Base-by-base conservation (phyloP, 1,140 invertebrate species). In the Atopsyche davidsoni region DNA sequence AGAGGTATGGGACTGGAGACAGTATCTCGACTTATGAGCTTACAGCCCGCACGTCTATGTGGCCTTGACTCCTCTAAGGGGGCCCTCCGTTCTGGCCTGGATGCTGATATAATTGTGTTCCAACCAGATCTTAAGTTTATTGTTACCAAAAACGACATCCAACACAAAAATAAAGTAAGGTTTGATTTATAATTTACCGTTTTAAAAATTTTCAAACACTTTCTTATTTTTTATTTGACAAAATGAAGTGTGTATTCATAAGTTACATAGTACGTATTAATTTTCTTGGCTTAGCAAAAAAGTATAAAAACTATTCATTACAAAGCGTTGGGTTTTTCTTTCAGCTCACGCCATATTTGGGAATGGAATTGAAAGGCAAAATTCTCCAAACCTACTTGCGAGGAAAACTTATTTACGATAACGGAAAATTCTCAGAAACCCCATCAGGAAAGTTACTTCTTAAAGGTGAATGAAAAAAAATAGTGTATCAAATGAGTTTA, bases 101-200 rank as follows among this genome's bases (percentile, higher is more conserved):
- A 86, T 60, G 84, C 83, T 0, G 84, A 87, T 64, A 77, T 87
- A 45, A 79, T 86, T 24, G 75, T 86, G 21, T 87, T 83, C 74
- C 69, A 82, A 63, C 82, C 83, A 1, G 73, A 83, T 3, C 71
- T 74, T 36, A 65, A 64, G n/a, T 80, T 79, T 57, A 65, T 61
- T 35, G 77, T 82, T 3, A 63, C 70, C 14, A 47, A 69, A 28
- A 64, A 72, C 18, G 69, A 65, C n/a, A 75, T 81, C 44, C 59
- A 70, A 9, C 73, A 79, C 46, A 79, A 79, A 49, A 80, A 80
- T 58, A 83, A 81, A 66, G 76, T 78, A 63, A 53, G 31, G 22
- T 42, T 10, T 36, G 21, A 10, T 45, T 4, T 46, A 13, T 31
- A 31, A 23, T 14, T 16, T 38, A 3, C 45, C 13, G 10, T 13